Evolutionary conservation across 2,113 vertebrate genomes (phyloP).

Genomic region (Choloepus hoffmanni): DNA sequence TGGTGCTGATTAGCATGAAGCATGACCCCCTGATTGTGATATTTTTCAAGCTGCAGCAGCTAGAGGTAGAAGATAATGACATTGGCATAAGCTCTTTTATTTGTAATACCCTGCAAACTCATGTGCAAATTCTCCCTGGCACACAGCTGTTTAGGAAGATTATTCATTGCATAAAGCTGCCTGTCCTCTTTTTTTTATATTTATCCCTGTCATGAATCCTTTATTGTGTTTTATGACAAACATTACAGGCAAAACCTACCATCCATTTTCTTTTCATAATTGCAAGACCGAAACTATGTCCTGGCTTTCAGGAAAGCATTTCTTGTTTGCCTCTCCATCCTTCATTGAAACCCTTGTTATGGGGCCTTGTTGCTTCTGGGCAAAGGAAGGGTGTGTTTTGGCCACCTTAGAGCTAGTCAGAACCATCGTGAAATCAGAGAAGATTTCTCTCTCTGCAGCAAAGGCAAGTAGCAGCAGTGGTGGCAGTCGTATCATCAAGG

Average conservation of each 20-base stretch:
- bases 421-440: background rate
- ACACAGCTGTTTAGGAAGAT: constrained; percentile 43
- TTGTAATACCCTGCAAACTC: constrained; percentile 67
- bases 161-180: background rate
- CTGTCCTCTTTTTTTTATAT: constrained; percentile 30
- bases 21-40: constrained; percentile 66
- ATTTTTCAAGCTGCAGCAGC: constrained; percentile 63
- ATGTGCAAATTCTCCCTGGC: constrained; percentile 61
- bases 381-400: background rate
- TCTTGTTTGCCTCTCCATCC: background rate
- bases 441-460: background rate
- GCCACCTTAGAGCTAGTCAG: background rate
- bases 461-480: background rate
- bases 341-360: background rate
- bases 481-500: background rate
- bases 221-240: constrained; percentile 63
- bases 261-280: constrained; percentile 15
- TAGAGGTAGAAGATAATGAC: constrained; percentile 62
- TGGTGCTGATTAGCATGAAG: constrained; percentile 63
- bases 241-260: constrained; percentile 28
- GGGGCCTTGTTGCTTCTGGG: background rate
- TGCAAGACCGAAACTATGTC: constrained; percentile 53
- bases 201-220: background rate
- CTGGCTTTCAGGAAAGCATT: constrained; percentile 30
- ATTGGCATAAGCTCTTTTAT: constrained; percentile 73